These are phyloP conservation scores for Anastrepha obliqua DNA, from an alignment of 1,140 invertebrate genomes.

Conservation along the genomic window DNA sequence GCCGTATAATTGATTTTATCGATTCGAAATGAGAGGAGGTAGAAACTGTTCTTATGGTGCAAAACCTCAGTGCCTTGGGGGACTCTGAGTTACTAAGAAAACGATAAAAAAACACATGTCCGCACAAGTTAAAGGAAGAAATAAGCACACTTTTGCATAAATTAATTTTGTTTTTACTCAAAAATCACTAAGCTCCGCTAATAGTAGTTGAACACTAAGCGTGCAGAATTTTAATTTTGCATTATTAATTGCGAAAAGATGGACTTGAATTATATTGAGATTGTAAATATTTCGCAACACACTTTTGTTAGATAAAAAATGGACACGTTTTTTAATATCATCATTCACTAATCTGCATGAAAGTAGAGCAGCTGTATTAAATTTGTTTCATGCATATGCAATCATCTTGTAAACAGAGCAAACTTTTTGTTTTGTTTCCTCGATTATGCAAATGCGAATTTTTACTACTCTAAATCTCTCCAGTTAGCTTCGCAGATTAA, in stretches of 20 bases:
- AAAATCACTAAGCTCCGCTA: background rate
- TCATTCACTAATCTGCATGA: conserved; percentile 11
- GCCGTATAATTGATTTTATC: background rate
- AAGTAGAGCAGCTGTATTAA: background rate
- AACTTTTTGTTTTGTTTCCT: background rate
- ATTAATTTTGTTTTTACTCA: background rate
- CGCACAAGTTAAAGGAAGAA: background rate
- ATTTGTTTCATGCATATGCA: conserved; percentile 18
- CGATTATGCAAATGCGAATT: background rate
- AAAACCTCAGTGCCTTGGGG: too few species aligned
- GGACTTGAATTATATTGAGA: too few species aligned
- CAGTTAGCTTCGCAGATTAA: conserved; percentile 4
- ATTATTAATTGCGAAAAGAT: background rate
- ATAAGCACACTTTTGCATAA: background rate
- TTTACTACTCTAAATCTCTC: background rate
- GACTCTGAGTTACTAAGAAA: background rate
- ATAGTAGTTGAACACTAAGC: background rate
- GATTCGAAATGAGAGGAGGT: background rate
- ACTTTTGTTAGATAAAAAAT: too few species aligned
- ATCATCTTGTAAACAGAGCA: too few species aligned
- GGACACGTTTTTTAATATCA: background rate
- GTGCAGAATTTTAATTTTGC: background rate
- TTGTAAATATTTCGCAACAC: too few species aligned
- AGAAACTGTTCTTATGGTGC: background rate
- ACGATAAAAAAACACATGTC: background rate